phyloP scores from a whole-genome alignment of 2,797 vertebrate species.

The Xiphorhynchus erythropygius region DNA sequence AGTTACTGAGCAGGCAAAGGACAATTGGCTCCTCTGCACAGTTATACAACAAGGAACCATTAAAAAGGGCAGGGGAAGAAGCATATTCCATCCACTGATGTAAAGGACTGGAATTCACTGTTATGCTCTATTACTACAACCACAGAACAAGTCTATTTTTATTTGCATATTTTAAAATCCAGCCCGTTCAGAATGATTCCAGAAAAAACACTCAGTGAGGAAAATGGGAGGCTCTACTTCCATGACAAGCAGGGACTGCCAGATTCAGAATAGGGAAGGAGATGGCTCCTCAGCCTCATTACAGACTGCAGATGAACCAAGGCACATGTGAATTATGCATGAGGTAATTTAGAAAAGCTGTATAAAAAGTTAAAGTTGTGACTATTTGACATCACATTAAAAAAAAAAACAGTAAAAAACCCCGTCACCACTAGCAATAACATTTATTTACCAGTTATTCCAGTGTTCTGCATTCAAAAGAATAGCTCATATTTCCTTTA shows the following conservation, averaged over 20 bases:
- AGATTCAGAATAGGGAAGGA: not conserved
- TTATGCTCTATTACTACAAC: not conserved
- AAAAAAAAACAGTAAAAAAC: not conserved
- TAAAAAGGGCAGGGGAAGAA: not conserved
- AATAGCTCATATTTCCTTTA: not conserved
- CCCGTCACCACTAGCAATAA: not conserved
- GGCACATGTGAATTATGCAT: not conserved
- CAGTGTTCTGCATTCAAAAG: not conserved
- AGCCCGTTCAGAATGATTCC: not conserved
- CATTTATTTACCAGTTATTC: not conserved
- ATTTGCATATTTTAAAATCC: not conserved
- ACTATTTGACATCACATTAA: not conserved
- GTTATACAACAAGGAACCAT: not conserved
- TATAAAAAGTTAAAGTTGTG: not conserved
- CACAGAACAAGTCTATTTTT: not conserved
- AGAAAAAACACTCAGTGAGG: not conserved
- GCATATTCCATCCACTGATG: not conserved
- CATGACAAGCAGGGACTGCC: fast-evolving
- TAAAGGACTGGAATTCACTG: not conserved
- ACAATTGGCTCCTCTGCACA: not conserved
- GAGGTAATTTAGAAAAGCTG: constrained; percentile 6
- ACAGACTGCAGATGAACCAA: not conserved
- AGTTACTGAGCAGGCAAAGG: not conserved
- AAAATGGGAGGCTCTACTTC: not conserved
- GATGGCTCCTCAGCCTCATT: not conserved